Conservation (phyloP, 2,888 invertebrate genomes). For the Cantharis lateralis region DNA sequence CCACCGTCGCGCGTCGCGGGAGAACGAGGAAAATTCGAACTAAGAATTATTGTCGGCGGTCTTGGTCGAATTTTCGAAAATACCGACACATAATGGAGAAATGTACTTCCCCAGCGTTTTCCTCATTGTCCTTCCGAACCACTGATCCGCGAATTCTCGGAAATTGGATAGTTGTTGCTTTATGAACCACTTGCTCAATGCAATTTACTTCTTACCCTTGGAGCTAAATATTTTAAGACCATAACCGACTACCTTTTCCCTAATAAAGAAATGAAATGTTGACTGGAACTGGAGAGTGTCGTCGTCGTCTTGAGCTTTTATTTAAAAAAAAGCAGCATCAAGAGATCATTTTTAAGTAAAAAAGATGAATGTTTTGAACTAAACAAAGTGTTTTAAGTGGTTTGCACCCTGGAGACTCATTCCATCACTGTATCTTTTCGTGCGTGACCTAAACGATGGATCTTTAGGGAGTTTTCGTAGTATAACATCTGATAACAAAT, state of each 20-base stretch:
- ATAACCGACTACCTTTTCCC: constrained; percentile 6
- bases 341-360: constrained; percentile 3
- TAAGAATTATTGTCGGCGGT: not conserved
- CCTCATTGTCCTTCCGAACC: constrained; percentile 50
- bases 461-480: constrained; percentile 29
- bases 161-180: constrained; percentile 56
- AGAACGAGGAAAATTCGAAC: not conserved
- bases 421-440: constrained; percentile 26
- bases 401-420: constrained; percentile 28
- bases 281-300: not conserved
- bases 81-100: constrained; percentile 13
- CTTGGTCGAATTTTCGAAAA: not conserved
- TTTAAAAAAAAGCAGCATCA: not conserved
- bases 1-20: not conserved
- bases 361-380: constrained; percentile 7
- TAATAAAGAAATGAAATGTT: not conserved
- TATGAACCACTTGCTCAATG: constrained; percentile 51
- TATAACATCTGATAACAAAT: constrained; percentile 33
- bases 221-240: constrained; percentile 44
- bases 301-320: not conserved
- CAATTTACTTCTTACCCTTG: constrained; percentile 48
- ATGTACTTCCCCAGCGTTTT: constrained; percentile 10
- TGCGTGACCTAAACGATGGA: constrained; percentile 36
- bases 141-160: constrained; percentile 49
- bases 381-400: constrained; percentile 25